Evolutionary conservation across 2,797 vertebrate species (phyloP), one percentile per base, ranked within the genome.

Genomic region (Mustela erminea): DNA sequence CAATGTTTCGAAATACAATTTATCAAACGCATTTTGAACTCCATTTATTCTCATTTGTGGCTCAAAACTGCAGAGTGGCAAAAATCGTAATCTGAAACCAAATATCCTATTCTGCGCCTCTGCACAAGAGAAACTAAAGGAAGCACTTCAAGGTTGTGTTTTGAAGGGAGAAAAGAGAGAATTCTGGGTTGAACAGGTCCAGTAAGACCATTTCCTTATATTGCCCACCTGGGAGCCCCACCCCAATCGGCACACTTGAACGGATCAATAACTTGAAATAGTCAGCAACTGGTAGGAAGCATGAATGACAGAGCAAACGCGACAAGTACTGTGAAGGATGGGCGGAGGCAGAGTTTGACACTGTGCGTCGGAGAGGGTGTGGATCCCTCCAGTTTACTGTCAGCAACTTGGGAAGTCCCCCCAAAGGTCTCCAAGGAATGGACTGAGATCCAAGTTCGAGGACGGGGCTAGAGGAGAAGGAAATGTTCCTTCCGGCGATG

Each of bases 401-500:
- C 46, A 15, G 43, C 8, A 20, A 29, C 58, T 11, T 6, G 9
- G 20, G 15, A 78, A 5, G 43, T 15, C 10, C 11, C 2, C n/a
- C 10, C 2, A 3, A 38, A 21, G 7, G 7, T 38, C 43, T 38
- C 35, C 29, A 15, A 64, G 35, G 27, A 38, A n/a, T 52, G 23
- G 17, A 17, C 74, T 23, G 43, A 90, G 74, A 38, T 38, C 58
- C 17, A 20, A 13, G 23, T 29, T n/a, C 46, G 15, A 46, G 43
- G 41, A 20, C 15, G 1, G 0, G 21, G 1, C 2, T 11, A 5
- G 9, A 23, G 46, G 4, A 20, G 17, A 29, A 46, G 29, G 29
- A 29, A 20, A 21, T 8, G 15, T 8, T 78, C 72, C 38, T 56
- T 70, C 15, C 2, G 13, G 32, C 20, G 13, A 15, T 41, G 52